Percentiles rank a stretch among this genome's conserved stretches.
phyloP scores from a whole-genome alignment of 2,113 vertebrate species.

The Phylloscopus whistleri region DNA sequence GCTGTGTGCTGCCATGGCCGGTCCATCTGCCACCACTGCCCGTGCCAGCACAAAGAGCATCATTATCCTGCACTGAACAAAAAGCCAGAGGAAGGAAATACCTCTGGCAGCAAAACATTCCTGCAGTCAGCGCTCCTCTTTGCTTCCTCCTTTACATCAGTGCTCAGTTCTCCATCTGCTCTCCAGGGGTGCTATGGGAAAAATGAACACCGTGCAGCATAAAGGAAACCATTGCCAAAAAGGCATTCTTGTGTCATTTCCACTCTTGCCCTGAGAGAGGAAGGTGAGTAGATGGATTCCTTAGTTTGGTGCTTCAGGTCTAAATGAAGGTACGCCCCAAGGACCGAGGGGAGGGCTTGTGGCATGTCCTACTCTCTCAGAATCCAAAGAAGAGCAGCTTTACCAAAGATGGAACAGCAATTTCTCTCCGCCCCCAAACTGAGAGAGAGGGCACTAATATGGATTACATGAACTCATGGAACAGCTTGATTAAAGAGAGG shows the following conservation, averaged over 20 bases:
- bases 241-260: neutral
- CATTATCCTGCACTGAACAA: neutral
- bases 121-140: neutral
- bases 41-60: neutral
- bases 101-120: neutral
- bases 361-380: neutral
- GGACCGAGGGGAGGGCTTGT: neutral
- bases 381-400: neutral
- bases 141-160: neutral
- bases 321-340: neutral
- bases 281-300: neutral
- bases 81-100: slow-evolving; percentile 4
- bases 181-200: neutral
- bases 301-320: neutral
- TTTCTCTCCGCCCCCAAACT: neutral
- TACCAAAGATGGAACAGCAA: neutral
- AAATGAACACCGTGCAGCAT: neutral
- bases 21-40: neutral
- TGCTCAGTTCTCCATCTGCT: neutral
- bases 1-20: neutral
- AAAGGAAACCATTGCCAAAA: neutral
- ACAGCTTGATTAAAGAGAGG: neutral
- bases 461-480: neutral
- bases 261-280: neutral
- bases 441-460: neutral